Base-by-base conservation (phyloP, 1,140 invertebrate genomes). In the Diorhabda elongata region DNA sequence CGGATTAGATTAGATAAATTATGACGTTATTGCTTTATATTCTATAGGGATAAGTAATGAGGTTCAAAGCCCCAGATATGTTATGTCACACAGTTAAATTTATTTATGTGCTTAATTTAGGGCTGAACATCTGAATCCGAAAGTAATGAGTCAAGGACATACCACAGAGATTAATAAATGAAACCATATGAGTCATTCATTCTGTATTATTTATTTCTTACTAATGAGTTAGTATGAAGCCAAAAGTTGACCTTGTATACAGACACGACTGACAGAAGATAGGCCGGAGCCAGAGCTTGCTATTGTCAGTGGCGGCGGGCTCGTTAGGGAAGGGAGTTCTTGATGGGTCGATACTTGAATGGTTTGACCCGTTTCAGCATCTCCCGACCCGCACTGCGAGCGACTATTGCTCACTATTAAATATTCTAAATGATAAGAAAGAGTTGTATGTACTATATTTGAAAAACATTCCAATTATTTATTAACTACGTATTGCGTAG, bases 381-480 rank as follows among this genome's bases (percentile, higher is more conserved):
- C 67, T 71, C 70, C 70, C 68, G 71, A 71, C 71, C 73, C 73
- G 73, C 73, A 74, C 72, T 75, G 75, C 77, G 78, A 77, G 77
- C 78, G 77, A 76, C 74, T 80, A 78, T 81, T 81, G 80, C 78
- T 81, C 80, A 81, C 76, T 74, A 76, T 78, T 78, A 76, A 79
- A 81, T 81, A 81, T 81, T 81, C 80, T 81, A 81, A 81, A 78
- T 79, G 75, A 80, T 76, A 76, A 79, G 76, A 77, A 78, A 77
- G 74, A 78, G 74, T 77, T 78, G 74, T 79, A 77, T 78, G 73
- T 75, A 77, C 72, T 76, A 77, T 77, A 78, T 76, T 76, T 73
- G 70, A 74, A 70, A 26, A n/a, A 74, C 73, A 79, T 78, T 77
- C 68, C 72, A 77, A 78, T 77, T 78, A 78, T 79, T 78, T 78